Conservation (phyloP, 2,797 vertebrate genomes). For the Hoplostethus atlanticus region DNA sequence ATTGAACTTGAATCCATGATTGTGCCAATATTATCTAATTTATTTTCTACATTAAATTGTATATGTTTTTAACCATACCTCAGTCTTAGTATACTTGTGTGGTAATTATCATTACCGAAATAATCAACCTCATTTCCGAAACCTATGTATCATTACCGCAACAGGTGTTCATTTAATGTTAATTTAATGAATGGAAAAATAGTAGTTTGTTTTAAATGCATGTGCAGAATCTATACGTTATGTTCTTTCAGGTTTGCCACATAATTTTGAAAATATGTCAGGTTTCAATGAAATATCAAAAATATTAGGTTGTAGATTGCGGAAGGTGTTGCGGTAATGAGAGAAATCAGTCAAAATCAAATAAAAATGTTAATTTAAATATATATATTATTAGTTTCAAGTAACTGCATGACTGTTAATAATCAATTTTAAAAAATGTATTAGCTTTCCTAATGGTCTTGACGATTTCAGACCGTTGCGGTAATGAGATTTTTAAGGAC, state of each 20-base stretch:
- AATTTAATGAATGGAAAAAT: conserved; percentile 22
- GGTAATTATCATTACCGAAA: conserved; percentile 36
- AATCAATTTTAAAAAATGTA: conserved; percentile 13
- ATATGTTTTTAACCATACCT: conserved; percentile 17
- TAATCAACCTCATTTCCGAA: conserved; percentile 35
- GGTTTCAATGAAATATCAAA: conserved; percentile 32
- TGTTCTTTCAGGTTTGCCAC: conserved; percentile 28
- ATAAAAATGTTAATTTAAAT: conserved; percentile 14
- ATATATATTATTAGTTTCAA: conserved; percentile 4
- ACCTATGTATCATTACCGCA: conserved; percentile 37
- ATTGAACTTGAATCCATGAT: conserved; percentile 1
- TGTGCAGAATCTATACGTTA: conserved; percentile 18
- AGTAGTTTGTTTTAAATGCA: conserved; percentile 30
- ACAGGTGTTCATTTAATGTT: conserved; percentile 29
- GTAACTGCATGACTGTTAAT: too few relatives aligned
- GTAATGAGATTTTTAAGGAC: conserved; percentile 32
- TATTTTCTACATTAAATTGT: conserved; percentile 5
- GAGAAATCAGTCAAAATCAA: conserved; percentile 25
- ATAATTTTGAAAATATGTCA: conserved; percentile 36
- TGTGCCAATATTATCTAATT: conserved; percentile 6
- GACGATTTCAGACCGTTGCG: conserved; percentile 18
- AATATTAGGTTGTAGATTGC: conserved; percentile 16
- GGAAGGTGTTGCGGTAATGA: conserved; percentile 18
- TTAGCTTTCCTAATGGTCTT: conserved; percentile 28
- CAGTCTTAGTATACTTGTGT: conserved; percentile 16